Base-by-base conservation (phyloP, 2,888 invertebrate species). In the Rhorus exstirpatorius region DNA sequence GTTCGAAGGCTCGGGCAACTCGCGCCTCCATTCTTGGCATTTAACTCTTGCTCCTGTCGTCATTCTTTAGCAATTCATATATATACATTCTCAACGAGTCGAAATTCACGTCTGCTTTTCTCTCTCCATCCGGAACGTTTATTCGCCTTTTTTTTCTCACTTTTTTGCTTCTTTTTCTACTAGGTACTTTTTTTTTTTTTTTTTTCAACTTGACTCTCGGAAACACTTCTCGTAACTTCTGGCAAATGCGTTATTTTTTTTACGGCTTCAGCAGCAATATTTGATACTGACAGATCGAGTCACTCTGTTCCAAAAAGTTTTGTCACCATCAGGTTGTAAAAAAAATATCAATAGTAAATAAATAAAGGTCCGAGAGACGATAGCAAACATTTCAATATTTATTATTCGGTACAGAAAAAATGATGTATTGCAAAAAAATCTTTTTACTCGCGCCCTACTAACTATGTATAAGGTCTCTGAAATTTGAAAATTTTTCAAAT, bases 31-130 rank as follows among this genome's bases (percentile, higher is more conserved):
- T 46, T n/a, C 17, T 60, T 41, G 10, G n/a, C 55, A 26, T 31
- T 53, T 35, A 24, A 35, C 51, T 44, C 41, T 41, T 21, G n/a
- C 51, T 19, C 3, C 14, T 58, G 49, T 46, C 58, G 63, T 44
- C 76, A 72, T 74, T 80, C 77, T 68, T 58, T 44, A 44, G 72
- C 60, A 44, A 60, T 38, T 26, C 35, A 17, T 14, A 38, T 35
- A 38, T 38, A 38, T 31, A 35, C 35, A 19, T 38, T 17, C n/a
- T 12, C 14, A 55, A 51, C 17, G 51, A 12, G 53, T 31, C 17
- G n/a, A n/a, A n/a, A n/a, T n/a, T 19, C 21, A 12, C 58, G 55
- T 31, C 38, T 38, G 21, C 60, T 17, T 53, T 60, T 63, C 41
- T 41, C n/a, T 44, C n/a, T 31, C 24, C 49, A 35, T 21, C 55